phyloP scores from a whole-genome alignment of 1,140 invertebrate genomes.

The Bombyx mori region ASM3026992v2 NC_085113.1:11813501-11814000 shows the following conservation, averaged over 20 bases:
- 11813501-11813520: no score
- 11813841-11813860: conserved; percentile 19
- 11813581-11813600: conserved; percentile 10
- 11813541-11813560: no score
- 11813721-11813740: conserved; percentile 11
- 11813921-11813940: conserved; percentile 21
- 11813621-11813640: conserved; percentile 9
- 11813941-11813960: conserved; percentile 18
- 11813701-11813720: conserved; percentile 12
- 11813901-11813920: conserved; percentile 19
- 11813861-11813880: conserved; percentile 15
- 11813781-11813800: conserved; percentile 20
- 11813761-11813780: conserved; percentile 18
- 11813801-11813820: conserved; percentile 17
- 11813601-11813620: conserved; percentile 8
- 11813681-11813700: conserved; percentile 7
- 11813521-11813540: no score
- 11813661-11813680: conserved; percentile 6
- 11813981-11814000: conserved; percentile 4
- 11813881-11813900: conserved; percentile 19
- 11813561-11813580: not conserved
- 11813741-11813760: conserved; percentile 15
- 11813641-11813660: conserved; percentile 7
- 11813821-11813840: conserved; percentile 15
- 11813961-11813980: conserved; percentile 9